phyloP scores from a whole-genome alignment of 2,888 invertebrate species.

The Xanthia icteritia region DNA sequence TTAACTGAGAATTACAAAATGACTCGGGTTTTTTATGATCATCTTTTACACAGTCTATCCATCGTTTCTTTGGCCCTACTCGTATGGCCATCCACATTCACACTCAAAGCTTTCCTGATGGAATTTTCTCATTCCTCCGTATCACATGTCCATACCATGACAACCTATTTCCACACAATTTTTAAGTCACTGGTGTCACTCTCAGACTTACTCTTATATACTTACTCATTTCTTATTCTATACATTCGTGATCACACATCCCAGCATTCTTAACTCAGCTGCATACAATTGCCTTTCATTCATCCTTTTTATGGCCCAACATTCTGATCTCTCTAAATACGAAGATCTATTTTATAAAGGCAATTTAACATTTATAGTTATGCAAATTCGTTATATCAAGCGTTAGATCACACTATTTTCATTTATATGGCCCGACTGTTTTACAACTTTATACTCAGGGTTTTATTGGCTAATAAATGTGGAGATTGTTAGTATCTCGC shows the following conservation, averaged over 20 bases:
- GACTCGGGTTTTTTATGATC: not conserved
- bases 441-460: conserved; percentile 24
- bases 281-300: not conserved
- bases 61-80: not conserved
- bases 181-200: not conserved
- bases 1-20: not conserved
- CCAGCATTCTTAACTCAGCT: not conserved
- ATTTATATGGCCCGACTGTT: conserved; percentile 33
- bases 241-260: not conserved
- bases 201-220: not conserved
- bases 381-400: conserved; percentile 30
- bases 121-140: not conserved
- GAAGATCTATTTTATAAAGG: not conserved
- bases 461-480: conserved; percentile 36
- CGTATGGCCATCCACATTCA: not conserved
- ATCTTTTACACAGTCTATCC: too few relatives aligned
- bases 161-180: not conserved
- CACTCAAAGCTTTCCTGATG: not conserved
- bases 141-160: not conserved
- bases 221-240: not conserved
- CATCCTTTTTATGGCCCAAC: not conserved
- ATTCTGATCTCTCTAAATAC: not conserved
- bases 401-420: conserved; percentile 33
- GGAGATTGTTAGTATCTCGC: conserved; percentile 26
- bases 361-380: conserved; percentile 28